Percentiles rank a stretch among this genome's conserved stretches.
Conservation (phyloP, 2,888 invertebrate genomes). For the Sinhomidia bicolor region DNA sequence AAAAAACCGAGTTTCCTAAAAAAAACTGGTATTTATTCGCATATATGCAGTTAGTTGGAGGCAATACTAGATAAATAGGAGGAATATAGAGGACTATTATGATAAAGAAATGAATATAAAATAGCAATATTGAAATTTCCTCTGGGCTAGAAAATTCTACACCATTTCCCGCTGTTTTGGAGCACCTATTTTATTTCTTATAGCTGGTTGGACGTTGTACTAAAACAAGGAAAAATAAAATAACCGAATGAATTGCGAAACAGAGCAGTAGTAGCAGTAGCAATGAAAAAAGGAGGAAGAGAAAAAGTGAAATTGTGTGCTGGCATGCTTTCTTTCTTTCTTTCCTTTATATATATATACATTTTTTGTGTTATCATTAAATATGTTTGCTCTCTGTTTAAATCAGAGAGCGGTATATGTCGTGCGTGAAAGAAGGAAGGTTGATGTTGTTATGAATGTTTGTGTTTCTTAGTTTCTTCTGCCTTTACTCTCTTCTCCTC, state of each 20-base stretch:
- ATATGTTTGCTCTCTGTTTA: neutral
- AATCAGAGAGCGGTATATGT: slow-evolving; percentile 56
- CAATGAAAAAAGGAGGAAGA: neutral
- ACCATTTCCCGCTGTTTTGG: neutral
- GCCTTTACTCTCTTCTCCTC: neutral
- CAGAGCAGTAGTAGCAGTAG: neutral
- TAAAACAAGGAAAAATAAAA: neutral
- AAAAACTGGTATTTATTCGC: too few species aligned
- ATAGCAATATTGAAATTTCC: slow-evolving; percentile 56
- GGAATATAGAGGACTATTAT: neutral
- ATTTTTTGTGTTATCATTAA: neutral
- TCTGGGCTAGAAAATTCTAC: neutral
- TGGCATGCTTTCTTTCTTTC: slow-evolving; percentile 12
- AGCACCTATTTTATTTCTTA: neutral
- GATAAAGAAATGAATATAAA: slow-evolving; percentile 23
- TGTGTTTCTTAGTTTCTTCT: neutral
- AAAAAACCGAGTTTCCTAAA: slow-evolving; percentile 12
- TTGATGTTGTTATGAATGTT: slow-evolving; percentile 33
- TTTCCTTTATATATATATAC: neutral
- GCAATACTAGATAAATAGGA: neutral
- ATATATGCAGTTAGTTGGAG: too few species aligned
- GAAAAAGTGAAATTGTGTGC: slow-evolving; percentile 41
- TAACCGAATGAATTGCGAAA: neutral
- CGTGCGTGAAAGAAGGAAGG: slow-evolving; percentile 42
- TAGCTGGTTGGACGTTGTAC: too few species aligned